A percentile compares a stretch with the other conserved stretches of the same genome.
These are phyloP conservation scores for Lota lota DNA, from an alignment of 2,113 vertebrate genomes.

Conservation along the genomic window DNA sequence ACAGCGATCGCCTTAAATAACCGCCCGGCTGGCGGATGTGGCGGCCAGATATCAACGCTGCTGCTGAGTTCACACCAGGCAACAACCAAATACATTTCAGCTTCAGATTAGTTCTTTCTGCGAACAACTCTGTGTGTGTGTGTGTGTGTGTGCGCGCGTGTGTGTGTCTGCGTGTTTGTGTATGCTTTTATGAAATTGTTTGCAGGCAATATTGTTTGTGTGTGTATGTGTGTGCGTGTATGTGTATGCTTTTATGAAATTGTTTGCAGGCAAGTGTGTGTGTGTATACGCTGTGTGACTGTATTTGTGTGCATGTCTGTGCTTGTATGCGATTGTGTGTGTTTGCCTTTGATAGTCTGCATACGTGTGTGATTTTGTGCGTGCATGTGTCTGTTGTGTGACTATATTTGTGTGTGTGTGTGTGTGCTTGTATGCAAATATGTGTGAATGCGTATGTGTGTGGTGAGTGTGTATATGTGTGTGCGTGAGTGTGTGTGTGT, in stretches of 20 bases:
- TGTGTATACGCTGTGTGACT: background rate
- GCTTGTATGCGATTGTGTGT: too few relatives aligned
- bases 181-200: background rate
- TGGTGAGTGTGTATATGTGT: too few relatives aligned
- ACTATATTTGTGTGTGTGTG: too few relatives aligned
- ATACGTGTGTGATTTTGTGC: too few relatives aligned
- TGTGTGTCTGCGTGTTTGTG: background rate
- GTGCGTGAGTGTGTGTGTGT: too few relatives aligned
- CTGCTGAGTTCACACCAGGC: slow-evolving; percentile 68
- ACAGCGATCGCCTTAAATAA: slow-evolving; percentile 78
- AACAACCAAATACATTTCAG: slow-evolving; percentile 49
- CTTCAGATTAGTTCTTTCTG: slow-evolving; percentile 13
- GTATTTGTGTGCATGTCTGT: background rate
- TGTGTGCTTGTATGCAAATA: too few relatives aligned
- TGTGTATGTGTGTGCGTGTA: background rate
- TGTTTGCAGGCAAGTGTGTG: background rate
- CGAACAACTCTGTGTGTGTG: slow-evolving; percentile 1
- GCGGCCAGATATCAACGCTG: slow-evolving; percentile 56
- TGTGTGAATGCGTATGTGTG: too few relatives aligned
- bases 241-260: too few relatives aligned
- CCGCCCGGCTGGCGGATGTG: slow-evolving; percentile 62
- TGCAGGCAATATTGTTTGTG: background rate
- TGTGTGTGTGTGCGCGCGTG: background rate
- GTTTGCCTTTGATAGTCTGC: too few relatives aligned
- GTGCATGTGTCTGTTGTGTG: too few relatives aligned